Evolutionary conservation across 2,797 vertebrate genomes (phyloP), one percentile per base, ranked within the genome.

Genomic region (Scolopax bukidnonensis): DNA sequence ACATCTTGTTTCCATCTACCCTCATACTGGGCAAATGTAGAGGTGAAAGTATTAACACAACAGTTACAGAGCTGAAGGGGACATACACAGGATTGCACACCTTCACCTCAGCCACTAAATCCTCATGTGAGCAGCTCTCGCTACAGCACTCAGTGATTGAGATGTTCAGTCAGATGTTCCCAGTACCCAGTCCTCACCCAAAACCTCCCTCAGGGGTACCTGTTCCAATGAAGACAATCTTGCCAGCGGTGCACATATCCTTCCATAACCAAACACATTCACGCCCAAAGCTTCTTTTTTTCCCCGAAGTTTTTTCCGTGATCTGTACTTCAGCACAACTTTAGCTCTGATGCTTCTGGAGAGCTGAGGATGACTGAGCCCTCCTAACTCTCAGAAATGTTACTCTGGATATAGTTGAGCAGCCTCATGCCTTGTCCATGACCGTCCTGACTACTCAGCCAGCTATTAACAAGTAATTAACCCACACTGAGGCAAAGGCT

Each of bases 381-480:
- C 36, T 81, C 21, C 45, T 48, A 48, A 63, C 71, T 57, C 27
- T 38, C 65, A 16, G 5, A 84, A 82, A 86, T 0, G 0, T 69
- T 78, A 77, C 7, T 41, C 69, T 75, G 41, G 76, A 75, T 38
- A 32, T 8, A 91, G 61, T 0, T 41, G 50, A 87, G 27, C 65
- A 57, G 73, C 59, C 32, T 93, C 61, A 53, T 68, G 90, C 76
- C 73, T 75, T 16, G 32, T 40, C 59, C 32, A 9, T 41, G 45
- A 89, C 36, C 21, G 1, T 57, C 38, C 64, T 73, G 84, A 50
- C 74, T 65, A 54, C 80, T 89, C 84, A 81, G 84, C 25, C 36
- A 6, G n/a, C 41, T 76, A 73, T 40, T 84, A 87, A 80, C 47
- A 76, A 95, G 87, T 84, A 84, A 93, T 90, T 94, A 94, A 93